Evolutionary conservation across 92 coral and sea anemone genomes (phyloP).

Genomic region (Chrysogorgia sp.): DNA sequence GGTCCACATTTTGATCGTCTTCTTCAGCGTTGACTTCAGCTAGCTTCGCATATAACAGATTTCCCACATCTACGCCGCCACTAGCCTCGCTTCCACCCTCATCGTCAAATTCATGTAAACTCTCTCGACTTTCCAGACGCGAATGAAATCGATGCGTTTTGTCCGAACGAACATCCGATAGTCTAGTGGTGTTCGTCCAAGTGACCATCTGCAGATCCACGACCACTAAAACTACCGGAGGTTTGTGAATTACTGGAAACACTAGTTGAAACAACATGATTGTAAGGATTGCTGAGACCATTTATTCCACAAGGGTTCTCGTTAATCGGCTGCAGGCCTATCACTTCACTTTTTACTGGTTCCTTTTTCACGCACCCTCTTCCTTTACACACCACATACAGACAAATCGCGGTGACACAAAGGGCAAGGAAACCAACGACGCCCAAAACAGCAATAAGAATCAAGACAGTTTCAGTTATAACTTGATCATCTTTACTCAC

Average conservation of each 20-base stretch:
- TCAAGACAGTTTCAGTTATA: constrained; percentile 53
- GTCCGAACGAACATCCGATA: constrained; percentile 61
- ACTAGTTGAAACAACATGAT: constrained; percentile 28
- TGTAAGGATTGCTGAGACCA: constrained; percentile 29
- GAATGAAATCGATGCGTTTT: constrained; percentile 79
- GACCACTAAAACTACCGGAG: constrained; percentile 93
- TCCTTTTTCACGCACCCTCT: background rate
- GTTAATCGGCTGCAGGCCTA: constrained; percentile 45
- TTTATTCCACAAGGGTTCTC: constrained; percentile 72
- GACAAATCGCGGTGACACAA: constrained; percentile 59
- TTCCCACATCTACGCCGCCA: constrained; percentile 90
- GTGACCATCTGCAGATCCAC: constrained; percentile 81
- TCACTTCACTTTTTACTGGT: constrained; percentile 6
- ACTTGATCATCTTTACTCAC: background rate
- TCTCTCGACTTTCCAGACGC: constrained; percentile 86
- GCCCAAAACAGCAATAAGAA: constrained; percentile 66
- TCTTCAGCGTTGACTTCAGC: constrained; percentile 98
- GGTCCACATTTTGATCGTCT: constrained; percentile 90
- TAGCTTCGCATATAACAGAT: constrained; percentile 88
- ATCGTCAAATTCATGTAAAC: constrained; percentile 96
- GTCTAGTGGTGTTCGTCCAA: constrained; percentile 52
- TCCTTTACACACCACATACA: constrained; percentile 45
- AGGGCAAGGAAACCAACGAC: constrained; percentile 69
- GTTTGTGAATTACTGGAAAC: constrained; percentile 62
- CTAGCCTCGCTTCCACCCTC: constrained; percentile 99